These are phyloP conservation scores for Brassicogethes aeneus DNA, from an alignment of 2,888 invertebrate genomes.

Conservation along the genomic window DNA sequence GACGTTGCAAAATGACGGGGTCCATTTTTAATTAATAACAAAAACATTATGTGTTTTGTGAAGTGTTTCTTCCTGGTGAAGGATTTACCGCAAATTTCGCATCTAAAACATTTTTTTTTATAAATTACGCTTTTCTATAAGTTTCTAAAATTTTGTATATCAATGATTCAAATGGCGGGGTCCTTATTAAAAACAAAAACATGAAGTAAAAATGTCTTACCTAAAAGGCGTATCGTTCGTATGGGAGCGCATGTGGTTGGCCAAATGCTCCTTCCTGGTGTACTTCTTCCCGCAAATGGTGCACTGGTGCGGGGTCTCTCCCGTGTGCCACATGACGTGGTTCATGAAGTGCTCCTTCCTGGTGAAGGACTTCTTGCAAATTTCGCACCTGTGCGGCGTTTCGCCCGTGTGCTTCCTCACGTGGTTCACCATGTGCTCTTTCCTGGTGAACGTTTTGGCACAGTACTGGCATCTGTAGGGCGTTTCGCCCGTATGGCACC, in stretches of 20 bases:
- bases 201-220: slow-evolving; percentile 11
- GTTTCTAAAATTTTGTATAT: no score
- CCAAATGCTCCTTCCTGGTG: slow-evolving; percentile 80
- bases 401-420: slow-evolving; percentile 69
- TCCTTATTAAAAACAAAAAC: slow-evolving; percentile 3
- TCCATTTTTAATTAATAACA: no score
- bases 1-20: no score
- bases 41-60: slow-evolving; percentile 83
- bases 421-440: slow-evolving; percentile 73
- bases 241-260: slow-evolving; percentile 81
- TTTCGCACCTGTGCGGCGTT: slow-evolving; percentile 67
- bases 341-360: slow-evolving; percentile 72
- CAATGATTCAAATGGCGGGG: no score
- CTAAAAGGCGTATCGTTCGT: slow-evolving; percentile 77
- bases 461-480: slow-evolving; percentile 68
- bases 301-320: slow-evolving; percentile 82
- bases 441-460: slow-evolving; percentile 66
- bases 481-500: slow-evolving; percentile 77
- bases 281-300: slow-evolving; percentile 82
- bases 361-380: slow-evolving; percentile 71
- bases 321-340: slow-evolving; percentile 75
- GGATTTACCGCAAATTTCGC: slow-evolving; percentile 81
- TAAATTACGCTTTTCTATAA: neutral
- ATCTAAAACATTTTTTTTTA: slow-evolving; percentile 48
- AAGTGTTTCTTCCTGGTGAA: slow-evolving; percentile 85